Evolutionary conservation across 2,888 invertebrate genomes (phyloP), one percentile per base, ranked within the genome.

Genomic region (Taenaris catops): DNA sequence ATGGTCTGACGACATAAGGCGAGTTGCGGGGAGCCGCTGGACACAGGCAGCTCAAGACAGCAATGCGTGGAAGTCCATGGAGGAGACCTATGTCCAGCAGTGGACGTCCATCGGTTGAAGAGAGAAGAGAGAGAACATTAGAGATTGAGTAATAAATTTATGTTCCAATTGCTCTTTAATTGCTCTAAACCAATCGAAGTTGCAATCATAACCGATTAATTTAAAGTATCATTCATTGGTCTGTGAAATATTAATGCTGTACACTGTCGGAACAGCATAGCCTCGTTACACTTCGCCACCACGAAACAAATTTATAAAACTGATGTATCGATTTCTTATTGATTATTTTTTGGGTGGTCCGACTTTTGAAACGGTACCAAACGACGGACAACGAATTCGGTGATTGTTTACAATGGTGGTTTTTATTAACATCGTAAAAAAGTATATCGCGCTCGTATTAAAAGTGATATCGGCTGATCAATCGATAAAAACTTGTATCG

Each of bases 321-420:
- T 27, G 11, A 36, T n/a, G 8, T 23, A 16, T 4, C 23, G 25
- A 7, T 9, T 24, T 10, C 6, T 11, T 21, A 23, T 23, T 24
- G 6, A 25, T 27, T 16, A 21, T 14, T 25, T 20, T 36, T 42
- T 41, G 48, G 48, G 49, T 48, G 48, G 48, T 48, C 46, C 25
- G 14, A 46, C 41, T 32, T 18, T 39, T 37, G 16, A 25, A 17
- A 8, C 8, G n/a, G 21, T 25, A 21, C 19, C 24, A 25, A 29
- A 39, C 12, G 25, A 26, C 25, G 34, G 19, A 36, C 25, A 23
- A 7, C 11, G 17, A 18, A 34, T 24, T 25, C 25, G 26, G 8
- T 31, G 18, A 34, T 31, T 42, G 19, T 35, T 34, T 41, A 37
- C 25, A 34, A 35, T 38, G 33, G 33, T 16, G 21, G 23, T 9